phyloP scores from a whole-genome alignment of 2,113 vertebrate genomes.

The Oxyura jamaicensis region DNA sequence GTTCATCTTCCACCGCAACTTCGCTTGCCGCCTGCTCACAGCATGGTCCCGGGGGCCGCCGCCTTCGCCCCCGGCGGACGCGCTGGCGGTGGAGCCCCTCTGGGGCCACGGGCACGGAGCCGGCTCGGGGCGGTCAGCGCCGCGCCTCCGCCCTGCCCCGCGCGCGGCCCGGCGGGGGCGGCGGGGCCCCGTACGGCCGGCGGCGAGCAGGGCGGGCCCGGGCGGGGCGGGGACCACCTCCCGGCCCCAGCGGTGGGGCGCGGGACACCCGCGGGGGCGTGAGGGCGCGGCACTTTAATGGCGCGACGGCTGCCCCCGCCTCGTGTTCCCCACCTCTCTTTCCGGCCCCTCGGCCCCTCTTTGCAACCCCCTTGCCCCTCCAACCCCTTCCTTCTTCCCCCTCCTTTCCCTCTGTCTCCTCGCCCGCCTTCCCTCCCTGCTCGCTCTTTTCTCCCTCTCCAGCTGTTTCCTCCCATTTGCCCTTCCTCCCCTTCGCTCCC shows the following conservation, averaged over 20 bases:
- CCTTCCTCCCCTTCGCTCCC: background rate
- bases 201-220: background rate
- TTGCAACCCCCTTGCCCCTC: background rate
- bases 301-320: background rate
- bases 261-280: background rate
- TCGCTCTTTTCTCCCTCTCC: background rate
- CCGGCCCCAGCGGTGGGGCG: too few species aligned
- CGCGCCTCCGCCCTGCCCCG: background rate
- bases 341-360: too few species aligned
- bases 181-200: background rate
- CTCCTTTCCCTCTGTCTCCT: background rate
- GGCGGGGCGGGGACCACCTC: too few species aligned
- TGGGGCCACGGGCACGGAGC: background rate
- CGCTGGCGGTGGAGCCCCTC: background rate
- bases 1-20: constrained; percentile 67
- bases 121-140: background rate
- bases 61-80: constrained; percentile 22
- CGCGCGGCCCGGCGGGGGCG: background rate
- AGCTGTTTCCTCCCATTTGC: background rate
- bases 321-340: background rate
- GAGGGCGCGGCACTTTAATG: constrained; percentile 42
- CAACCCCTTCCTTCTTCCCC: background rate
- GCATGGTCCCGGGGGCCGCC: constrained; percentile 15
- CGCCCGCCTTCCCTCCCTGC: background rate
- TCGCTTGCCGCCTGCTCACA: background rate